phyloP scores from a whole-genome alignment of 2,797 vertebrate species.

The Phoeniculus purpureus region DNA sequence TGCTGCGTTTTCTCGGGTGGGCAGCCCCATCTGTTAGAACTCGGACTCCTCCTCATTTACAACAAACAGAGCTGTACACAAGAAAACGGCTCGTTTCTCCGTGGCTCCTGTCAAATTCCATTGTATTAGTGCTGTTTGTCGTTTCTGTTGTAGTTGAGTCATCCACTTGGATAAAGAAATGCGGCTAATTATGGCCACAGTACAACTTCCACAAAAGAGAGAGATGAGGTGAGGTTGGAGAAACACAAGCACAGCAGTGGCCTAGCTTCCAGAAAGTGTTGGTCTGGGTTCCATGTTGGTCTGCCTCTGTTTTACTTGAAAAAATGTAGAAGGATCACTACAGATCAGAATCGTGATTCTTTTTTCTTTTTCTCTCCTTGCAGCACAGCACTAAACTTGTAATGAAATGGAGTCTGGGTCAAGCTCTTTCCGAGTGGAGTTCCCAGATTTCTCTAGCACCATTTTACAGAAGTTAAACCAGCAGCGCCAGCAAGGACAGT shows the following conservation, averaged over 20 bases:
- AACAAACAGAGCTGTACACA: not conserved
- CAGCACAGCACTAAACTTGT: constrained; percentile 75
- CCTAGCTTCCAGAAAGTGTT: not conserved
- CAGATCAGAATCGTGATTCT: not conserved
- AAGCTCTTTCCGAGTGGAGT: constrained; percentile 87
- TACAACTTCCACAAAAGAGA: not conserved
- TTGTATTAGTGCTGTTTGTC: not conserved
- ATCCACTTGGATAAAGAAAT: not conserved
- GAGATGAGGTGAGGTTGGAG: not conserved
- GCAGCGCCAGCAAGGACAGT: constrained; percentile 86
- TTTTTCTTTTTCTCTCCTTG: constrained; percentile 48
- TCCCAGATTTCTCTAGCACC: constrained; percentile 88
- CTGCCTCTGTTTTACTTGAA: not conserved
- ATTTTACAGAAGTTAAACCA: constrained; percentile 89
- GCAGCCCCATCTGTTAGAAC: not conserved
- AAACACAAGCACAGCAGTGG: not conserved
- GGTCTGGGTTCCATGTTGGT: not conserved
- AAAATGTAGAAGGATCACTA: not conserved
- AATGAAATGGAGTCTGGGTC: constrained; percentile 86
- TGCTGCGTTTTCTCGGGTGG: not conserved
- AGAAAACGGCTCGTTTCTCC: not conserved
- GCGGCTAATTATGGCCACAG: not conserved
- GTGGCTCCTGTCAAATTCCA: not conserved
- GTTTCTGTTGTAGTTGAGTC: not conserved
- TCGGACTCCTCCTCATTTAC: not conserved